phyloP scores from a whole-genome alignment of 1,140 invertebrate species.

The Myzus persicae region DNA sequence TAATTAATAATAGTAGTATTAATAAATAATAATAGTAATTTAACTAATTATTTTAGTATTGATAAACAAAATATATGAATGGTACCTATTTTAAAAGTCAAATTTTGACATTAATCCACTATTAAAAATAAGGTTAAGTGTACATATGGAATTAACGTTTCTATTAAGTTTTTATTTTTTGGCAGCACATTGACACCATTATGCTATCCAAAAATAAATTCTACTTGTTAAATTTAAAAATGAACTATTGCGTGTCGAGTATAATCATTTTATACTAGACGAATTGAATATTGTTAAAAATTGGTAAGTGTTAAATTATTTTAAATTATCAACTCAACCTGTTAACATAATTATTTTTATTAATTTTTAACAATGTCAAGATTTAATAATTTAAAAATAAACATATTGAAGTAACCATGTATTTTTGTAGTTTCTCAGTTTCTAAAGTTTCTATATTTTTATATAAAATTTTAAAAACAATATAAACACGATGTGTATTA shows the following conservation, averaged over 20 bases:
- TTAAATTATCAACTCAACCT: neutral
- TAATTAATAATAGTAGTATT: no score
- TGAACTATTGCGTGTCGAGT: neutral
- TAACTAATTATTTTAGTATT: neutral
- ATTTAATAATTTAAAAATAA: neutral
- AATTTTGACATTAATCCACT: neutral
- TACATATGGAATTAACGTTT: neutral
- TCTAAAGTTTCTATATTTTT: no score
- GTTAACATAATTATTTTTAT: neutral
- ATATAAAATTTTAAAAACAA: no score
- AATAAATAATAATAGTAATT: no score
- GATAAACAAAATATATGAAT: neutral
- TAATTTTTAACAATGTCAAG: neutral
- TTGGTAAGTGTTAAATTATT: neutral
- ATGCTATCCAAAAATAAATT: neutral
- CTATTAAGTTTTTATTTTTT: neutral
- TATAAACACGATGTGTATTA: no score
- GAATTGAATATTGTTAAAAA: neutral
- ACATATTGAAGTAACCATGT: neutral
- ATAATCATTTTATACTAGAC: neutral
- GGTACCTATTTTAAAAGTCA: neutral
- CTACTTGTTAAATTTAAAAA: slow-evolving; percentile 2
- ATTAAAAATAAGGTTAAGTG: neutral
- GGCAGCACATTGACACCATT: neutral
- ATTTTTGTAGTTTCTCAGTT: neutral